Evolutionary conservation across 1,140 invertebrate genomes (phyloP).

Genomic region (Bradynema listronoti): DNA sequence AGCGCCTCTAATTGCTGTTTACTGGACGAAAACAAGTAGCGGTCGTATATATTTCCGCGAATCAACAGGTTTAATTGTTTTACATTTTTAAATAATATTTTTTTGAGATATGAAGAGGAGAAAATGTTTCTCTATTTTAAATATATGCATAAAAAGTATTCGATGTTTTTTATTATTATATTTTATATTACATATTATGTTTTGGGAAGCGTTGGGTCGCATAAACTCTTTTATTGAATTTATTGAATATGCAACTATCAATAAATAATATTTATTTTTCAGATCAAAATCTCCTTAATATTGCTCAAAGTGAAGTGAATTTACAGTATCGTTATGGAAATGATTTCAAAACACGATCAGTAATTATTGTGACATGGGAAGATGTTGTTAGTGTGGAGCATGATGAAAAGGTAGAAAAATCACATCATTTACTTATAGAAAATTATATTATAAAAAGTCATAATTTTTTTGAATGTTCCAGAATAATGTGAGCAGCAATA

Average conservation of each 20-base stretch:
- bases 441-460: constrained; percentile 4
- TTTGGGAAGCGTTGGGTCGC: too few species aligned
- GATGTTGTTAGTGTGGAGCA: constrained; percentile 8
- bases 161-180: too few species aligned
- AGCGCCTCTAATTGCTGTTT: constrained; percentile 38
- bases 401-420: constrained; percentile 24
- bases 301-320: constrained; percentile 47
- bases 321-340: constrained; percentile 48
- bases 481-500: constrained; percentile 23
- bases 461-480: constrained; percentile 13
- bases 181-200: too few species aligned
- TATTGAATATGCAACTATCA: too few species aligned
- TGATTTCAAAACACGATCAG: constrained; percentile 39
- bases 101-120: too few species aligned
- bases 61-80: constrained; percentile 42
- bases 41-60: constrained; percentile 37
- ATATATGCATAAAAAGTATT: too few species aligned
- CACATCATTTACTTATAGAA: background rate
- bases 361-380: constrained; percentile 46
- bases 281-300: constrained; percentile 34
- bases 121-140: too few species aligned
- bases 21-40: constrained; percentile 24
- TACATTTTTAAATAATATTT: too few species aligned
- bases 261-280: constrained; percentile 6
- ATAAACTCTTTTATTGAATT: too few species aligned